Evolutionary conservation across 2,888 invertebrate genomes (phyloP).

Genomic region (Xestoiulus laeticollis): DNA sequence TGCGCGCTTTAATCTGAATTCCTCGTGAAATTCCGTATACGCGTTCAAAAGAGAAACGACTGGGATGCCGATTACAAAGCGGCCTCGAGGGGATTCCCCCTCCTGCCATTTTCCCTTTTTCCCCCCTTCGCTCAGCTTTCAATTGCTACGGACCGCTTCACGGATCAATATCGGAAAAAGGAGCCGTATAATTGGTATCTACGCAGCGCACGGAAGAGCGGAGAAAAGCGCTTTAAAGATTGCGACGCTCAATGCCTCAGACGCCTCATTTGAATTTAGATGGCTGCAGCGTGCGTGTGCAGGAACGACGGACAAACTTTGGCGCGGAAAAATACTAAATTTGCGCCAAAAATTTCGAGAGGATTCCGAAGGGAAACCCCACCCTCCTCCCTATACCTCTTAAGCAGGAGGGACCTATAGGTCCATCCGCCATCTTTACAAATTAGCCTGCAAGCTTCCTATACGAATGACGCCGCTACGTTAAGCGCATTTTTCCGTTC

Average conservation of each 20-base stretch:
- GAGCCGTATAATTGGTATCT: conserved; percentile 37
- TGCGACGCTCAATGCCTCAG: conserved; percentile 24
- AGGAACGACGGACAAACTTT: not conserved
- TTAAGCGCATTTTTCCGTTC: no score
- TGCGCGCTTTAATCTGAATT: conserved; percentile 31
- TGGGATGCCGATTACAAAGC: conserved; percentile 37
- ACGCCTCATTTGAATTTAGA: conserved; percentile 25
- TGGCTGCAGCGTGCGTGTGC: no score
- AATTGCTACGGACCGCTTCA: conserved; percentile 37
- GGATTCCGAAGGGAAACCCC: not conserved
- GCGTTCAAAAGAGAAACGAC: conserved; percentile 37
- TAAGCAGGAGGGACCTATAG: no score
- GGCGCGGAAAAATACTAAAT: not conserved
- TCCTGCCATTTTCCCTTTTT: not conserved
- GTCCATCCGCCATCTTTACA: no score
- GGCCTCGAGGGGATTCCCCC: not conserved
- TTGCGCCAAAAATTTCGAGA: not conserved
- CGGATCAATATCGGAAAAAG: conserved; percentile 37
- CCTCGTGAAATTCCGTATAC: conserved; percentile 16
- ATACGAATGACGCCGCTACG: no score
- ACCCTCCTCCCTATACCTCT: no score
- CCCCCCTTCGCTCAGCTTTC: conserved; percentile 23
- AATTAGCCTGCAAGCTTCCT: no score
- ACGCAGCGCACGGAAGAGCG: conserved; percentile 8
- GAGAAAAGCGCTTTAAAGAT: conserved; percentile 29